Conservation (phyloP, 2,888 invertebrate species). For the Cataglyphis livida region DNA sequence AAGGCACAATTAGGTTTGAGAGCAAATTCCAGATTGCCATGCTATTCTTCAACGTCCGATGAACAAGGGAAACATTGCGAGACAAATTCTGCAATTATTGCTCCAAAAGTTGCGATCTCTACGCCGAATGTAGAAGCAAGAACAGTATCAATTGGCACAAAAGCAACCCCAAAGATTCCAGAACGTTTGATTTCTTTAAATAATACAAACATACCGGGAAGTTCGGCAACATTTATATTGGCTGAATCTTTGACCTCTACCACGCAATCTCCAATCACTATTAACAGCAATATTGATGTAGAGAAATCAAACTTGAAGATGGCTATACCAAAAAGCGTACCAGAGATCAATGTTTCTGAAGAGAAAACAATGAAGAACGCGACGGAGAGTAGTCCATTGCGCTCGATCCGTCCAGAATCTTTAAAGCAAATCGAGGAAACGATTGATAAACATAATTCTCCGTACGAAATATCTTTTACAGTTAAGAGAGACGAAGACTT, state of each 20-base stretch:
- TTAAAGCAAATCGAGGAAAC: conserved; percentile 60
- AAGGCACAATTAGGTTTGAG: conserved; percentile 24
- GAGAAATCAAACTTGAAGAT: neutral
- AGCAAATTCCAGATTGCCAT: neutral
- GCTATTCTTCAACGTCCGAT: neutral
- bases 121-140: conserved; percentile 6
- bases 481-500: conserved; percentile 65
- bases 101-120: neutral
- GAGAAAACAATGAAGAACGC: neutral
- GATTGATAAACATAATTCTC: conserved; percentile 67
- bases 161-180: neutral
- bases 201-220: neutral
- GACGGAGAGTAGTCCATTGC: neutral
- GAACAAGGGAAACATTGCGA: neutral
- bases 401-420: conserved; percentile 30
- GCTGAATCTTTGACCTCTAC: neutral
- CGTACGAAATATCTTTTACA: conserved; percentile 75
- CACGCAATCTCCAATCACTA: neutral
- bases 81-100: neutral
- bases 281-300: neutral
- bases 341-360: neutral
- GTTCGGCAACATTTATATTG: neutral
- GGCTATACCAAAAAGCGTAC: neutral
- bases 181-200: neutral
- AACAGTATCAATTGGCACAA: neutral